Percentiles rank a stretch among this genome's conserved stretches.
Evolutionary conservation across 1,140 invertebrate species (phyloP).

Genomic region (Drosophila elegans): DNA sequence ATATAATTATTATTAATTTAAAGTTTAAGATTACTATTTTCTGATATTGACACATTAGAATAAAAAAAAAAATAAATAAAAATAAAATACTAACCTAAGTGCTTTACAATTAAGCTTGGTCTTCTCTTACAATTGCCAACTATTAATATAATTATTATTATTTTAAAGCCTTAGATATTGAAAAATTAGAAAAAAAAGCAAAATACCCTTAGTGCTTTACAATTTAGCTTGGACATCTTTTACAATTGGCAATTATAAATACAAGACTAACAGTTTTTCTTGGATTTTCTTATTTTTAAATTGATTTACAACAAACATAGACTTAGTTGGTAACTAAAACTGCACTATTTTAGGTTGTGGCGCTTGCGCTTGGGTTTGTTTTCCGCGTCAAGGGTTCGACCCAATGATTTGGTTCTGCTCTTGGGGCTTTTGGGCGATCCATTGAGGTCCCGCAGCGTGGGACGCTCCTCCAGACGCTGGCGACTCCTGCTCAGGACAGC

Average conservation of each 20-base stretch:
- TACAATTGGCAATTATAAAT: background rate
- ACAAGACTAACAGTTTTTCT: too few relatives aligned
- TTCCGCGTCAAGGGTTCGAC: background rate
- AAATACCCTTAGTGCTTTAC: background rate
- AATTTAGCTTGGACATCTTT: background rate
- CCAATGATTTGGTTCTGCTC: background rate
- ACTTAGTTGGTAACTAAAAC: background rate
- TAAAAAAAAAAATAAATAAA: too few relatives aligned
- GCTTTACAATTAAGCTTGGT: too few relatives aligned
- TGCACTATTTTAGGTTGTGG: background rate
- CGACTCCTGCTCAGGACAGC: slow-evolving; percentile 14
- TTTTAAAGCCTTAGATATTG: background rate
- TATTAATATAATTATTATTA: too few relatives aligned
- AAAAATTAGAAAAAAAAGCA: background rate
- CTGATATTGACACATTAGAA: too few relatives aligned
- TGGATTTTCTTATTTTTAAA: too few relatives aligned
- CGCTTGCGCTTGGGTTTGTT: background rate
- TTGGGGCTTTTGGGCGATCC: background rate
- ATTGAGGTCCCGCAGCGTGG: slow-evolving; percentile 33
- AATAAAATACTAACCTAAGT: too few relatives aligned
- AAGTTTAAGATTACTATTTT: background rate
- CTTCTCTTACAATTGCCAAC: too few relatives aligned
- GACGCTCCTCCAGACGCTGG: slow-evolving; percentile 11
- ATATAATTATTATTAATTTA: background rate
- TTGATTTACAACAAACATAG: background rate